Conservation (phyloP, 37 sponge, comb jelly and placozoan species). For the Bolinopsis microptera region DNA sequence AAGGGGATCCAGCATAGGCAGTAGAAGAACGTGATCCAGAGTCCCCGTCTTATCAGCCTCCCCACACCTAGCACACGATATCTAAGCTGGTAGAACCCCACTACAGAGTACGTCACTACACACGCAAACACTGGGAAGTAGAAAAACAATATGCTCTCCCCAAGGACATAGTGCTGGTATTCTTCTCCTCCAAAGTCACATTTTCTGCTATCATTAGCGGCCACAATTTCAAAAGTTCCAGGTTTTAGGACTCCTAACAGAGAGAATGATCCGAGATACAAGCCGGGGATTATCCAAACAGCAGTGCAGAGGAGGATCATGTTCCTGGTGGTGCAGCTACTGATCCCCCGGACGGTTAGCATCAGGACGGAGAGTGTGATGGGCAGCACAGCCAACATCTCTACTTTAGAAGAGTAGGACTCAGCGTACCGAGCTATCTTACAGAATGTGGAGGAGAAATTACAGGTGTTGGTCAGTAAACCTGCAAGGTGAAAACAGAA, state of each 20-base stretch:
- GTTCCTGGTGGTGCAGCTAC: not conserved
- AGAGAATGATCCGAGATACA: conserved; percentile 1
- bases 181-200: not conserved
- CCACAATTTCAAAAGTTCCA: not conserved
- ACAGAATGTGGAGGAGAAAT: not conserved
- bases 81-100: not conserved
- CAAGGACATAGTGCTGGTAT: not conserved
- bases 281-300: not conserved
- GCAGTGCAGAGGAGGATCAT: not conserved
- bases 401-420: not conserved
- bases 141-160: not conserved
- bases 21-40: conserved; percentile 20
- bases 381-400: not conserved
- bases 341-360: not conserved
- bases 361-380: not conserved
- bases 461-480: not conserved
- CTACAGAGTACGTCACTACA: not conserved
- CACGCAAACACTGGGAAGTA: not conserved
- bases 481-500: not conserved
- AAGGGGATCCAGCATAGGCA: conserved; percentile 17
- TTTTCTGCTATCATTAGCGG: not conserved
- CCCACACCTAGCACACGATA: not conserved
- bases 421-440: not conserved
- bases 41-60: conserved; percentile 1
- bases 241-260: not conserved